A percentile compares a stretch with the other conserved stretches of the same genome.
Conservation (phyloP, 2,888 invertebrate genomes). For the Pollenia griseotomentosa region DNA sequence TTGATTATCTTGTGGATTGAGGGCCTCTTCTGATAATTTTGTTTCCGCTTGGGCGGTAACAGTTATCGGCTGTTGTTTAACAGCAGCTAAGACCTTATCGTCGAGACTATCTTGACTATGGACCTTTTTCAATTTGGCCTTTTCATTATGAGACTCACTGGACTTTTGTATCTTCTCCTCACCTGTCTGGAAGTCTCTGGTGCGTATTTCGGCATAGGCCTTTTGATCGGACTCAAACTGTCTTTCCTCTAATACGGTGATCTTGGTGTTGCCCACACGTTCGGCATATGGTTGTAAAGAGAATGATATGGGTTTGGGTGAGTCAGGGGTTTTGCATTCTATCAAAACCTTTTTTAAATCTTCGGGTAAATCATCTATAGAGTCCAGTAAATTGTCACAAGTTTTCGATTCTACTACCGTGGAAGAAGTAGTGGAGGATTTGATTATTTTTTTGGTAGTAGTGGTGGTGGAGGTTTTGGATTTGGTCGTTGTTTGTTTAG, state of each 20-base stretch:
- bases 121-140: conserved; percentile 79
- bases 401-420: conserved; percentile 74
- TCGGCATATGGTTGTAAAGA: conserved; percentile 80
- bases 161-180: conserved; percentile 81
- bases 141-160: conserved; percentile 80
- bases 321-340: conserved; percentile 8
- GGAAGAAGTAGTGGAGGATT: conserved; percentile 74
- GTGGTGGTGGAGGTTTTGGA: conserved; percentile 66
- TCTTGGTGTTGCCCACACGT: conserved; percentile 74
- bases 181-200: conserved; percentile 78
- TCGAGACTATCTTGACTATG: conserved; percentile 80
- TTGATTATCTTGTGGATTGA: conserved; percentile 83
- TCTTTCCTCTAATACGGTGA: conserved; percentile 79
- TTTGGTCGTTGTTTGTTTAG: conserved; percentile 69
- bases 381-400: conserved; percentile 63
- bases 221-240: conserved; percentile 80
- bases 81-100: conserved; percentile 65
- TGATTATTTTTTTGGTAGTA: conserved; percentile 75
- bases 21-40: conserved; percentile 81
- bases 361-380: conserved; percentile 69
- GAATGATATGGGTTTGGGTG: conserved; percentile 76
- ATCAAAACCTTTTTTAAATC: conserved; percentile 71
- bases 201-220: conserved; percentile 79
- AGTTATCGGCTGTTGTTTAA: conserved; percentile 79
- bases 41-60: conserved; percentile 82